Conservation (phyloP, 2,797 vertebrate genomes). For the Muscicapa striata region DNA sequence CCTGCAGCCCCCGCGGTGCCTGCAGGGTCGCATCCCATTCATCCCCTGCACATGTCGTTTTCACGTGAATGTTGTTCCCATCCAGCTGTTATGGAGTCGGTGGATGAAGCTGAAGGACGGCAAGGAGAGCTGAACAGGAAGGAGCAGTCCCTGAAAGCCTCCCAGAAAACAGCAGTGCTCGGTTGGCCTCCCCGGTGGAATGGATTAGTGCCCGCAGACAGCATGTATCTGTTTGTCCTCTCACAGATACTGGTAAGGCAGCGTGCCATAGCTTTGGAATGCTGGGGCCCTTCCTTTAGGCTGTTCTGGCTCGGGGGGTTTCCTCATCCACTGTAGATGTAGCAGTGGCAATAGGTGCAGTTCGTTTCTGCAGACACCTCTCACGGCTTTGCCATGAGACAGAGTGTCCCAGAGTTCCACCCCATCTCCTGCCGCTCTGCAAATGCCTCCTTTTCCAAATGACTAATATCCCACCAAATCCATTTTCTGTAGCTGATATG, state of each 20-base stretch:
- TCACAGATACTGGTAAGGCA: constrained; percentile 82
- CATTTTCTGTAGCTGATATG: background rate
- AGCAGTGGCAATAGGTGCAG: background rate
- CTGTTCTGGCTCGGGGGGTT: background rate
- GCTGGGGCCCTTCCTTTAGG: background rate
- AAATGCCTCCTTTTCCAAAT: background rate
- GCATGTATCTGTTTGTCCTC: constrained; percentile 78
- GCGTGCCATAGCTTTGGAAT: background rate
- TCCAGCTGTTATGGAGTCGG: constrained; percentile 74
- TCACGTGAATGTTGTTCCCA: constrained; percentile 68
- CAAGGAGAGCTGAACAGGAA: constrained; percentile 59
- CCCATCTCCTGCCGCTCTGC: background rate
- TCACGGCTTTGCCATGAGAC: background rate
- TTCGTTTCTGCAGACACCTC: background rate
- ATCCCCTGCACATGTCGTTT: constrained; percentile 17
- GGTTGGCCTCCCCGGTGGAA: constrained; percentile 77
- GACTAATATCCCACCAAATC: background rate
- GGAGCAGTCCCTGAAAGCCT: constrained; percentile 66
- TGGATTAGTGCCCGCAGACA: constrained; percentile 75
- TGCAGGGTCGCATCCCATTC: background rate
- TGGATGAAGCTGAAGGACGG: constrained; percentile 69
- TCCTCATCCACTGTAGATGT: background rate
- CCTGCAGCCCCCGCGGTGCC: background rate
- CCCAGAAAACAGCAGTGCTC: constrained; percentile 59
- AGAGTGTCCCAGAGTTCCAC: background rate